A percentile compares a stretch with the other conserved stretches of the same genome.
Evolutionary conservation across 2,797 vertebrate species (phyloP).

Genomic region (Rhinoraja longicauda): DNA sequence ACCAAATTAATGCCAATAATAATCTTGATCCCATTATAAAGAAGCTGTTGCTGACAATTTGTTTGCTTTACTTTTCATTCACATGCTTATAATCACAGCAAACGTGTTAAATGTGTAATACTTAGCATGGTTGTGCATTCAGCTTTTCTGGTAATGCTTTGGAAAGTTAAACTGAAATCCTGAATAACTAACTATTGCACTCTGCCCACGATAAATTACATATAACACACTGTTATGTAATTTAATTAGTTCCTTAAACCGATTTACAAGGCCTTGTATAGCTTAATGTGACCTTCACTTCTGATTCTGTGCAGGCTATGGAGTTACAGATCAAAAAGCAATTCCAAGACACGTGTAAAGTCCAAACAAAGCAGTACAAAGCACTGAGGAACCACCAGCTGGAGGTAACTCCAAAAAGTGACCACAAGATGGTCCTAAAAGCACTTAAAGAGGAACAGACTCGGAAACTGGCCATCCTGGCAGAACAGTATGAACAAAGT

Average conservation of each 20-base stretch:
- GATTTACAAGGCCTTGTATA: not conserved
- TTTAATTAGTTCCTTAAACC: not conserved
- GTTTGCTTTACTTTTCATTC: too few relatives aligned
- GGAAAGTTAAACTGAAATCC: too few relatives aligned
- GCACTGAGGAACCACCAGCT: slow-evolving; percentile 98
- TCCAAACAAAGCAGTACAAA: slow-evolving; percentile 99
- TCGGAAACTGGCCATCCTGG: slow-evolving; percentile 70
- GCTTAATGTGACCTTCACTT: not conserved
- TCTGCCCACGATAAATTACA: not conserved
- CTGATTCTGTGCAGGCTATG: slow-evolving; percentile 70
- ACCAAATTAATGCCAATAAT: too few relatives aligned
- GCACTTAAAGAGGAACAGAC: slow-evolving; percentile 76
- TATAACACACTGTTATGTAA: not conserved
- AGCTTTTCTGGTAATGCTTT: too few relatives aligned
- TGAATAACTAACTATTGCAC: too few relatives aligned
- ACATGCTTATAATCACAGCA: too few relatives aligned
- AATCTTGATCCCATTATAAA: too few relatives aligned
- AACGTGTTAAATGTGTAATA: too few relatives aligned
- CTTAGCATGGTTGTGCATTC: too few relatives aligned
- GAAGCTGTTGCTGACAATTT: too few relatives aligned
- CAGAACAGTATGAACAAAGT: slow-evolving; percentile 88
- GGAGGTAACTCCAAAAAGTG: slow-evolving; percentile 95
- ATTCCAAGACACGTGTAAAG: slow-evolving; percentile 99
- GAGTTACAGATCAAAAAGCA: slow-evolving; percentile 99
- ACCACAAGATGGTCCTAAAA: slow-evolving; percentile 97